Conservation (phyloP, 2,797 vertebrate species). For the Graptemys geographica region DNA sequence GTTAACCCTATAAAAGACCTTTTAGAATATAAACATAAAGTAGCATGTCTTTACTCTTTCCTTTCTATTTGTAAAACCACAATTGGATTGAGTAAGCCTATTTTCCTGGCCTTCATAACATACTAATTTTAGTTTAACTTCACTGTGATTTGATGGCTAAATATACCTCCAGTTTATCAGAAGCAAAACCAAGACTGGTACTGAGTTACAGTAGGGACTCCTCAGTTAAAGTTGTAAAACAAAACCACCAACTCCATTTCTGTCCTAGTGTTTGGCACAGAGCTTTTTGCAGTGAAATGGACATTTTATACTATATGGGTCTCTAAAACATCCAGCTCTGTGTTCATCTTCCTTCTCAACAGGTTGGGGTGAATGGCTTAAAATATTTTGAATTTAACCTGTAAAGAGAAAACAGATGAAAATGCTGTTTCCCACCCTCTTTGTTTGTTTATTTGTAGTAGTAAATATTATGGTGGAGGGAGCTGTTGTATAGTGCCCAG, state of each 20-base stretch:
- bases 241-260: neutral
- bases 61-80: neutral
- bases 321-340: neutral
- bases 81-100: neutral
- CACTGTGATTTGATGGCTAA: neutral
- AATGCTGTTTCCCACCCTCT: neutral
- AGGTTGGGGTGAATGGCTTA: neutral
- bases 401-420: neutral
- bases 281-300: neutral
- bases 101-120: neutral
- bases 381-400: neutral
- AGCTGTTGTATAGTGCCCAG: too few species aligned
- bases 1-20: neutral
- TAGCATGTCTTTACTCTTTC: neutral
- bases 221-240: neutral
- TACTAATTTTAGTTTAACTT: neutral
- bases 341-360: neutral
- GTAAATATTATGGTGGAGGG: neutral
- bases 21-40: neutral
- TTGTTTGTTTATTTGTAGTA: rapidly evolving
- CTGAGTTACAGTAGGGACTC: neutral
- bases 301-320: neutral
- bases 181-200: neutral
- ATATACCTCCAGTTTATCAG: neutral
- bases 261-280: neutral